phyloP scores from a whole-genome alignment of 2,797 vertebrate genomes.

The Diceros bicornis region DNA sequence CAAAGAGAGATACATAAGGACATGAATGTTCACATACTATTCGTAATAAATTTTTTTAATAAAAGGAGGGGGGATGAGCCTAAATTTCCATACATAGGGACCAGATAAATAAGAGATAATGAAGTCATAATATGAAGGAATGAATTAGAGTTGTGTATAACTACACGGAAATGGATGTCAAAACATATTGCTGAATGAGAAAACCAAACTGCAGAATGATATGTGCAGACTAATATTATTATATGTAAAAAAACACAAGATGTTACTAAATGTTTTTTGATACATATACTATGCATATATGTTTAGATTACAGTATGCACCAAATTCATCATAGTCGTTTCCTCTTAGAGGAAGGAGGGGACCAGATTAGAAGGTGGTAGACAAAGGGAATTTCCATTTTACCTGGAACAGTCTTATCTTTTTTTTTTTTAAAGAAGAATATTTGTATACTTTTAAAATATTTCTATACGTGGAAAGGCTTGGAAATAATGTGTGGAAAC shows the following conservation, averaged over 20 bases:
- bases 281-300: not conserved
- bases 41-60: not conserved
- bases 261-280: not conserved
- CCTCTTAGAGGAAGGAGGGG: not conserved
- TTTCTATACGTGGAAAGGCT: not conserved
- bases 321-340: conserved; percentile 12
- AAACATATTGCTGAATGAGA: not conserved
- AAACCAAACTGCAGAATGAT: conserved; percentile 8
- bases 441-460: not conserved
- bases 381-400: not conserved
- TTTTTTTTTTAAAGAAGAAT: not conserved
- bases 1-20: not conserved
- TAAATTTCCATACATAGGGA: not conserved
- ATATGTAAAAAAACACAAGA: not conserved
- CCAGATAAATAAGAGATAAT: not conserved
- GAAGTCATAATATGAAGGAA: not conserved
- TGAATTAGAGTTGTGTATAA: not conserved
- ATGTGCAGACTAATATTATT: not conserved
- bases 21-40: not conserved
- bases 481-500: conserved; percentile 23
- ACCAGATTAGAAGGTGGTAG: not conserved
- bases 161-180: not conserved
- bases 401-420: not conserved
- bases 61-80: too few species aligned
- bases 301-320: not conserved